These are phyloP conservation scores for Harpegnathos saltator DNA, from an alignment of 1,140 invertebrate species.

Conservation along the genomic window DNA sequence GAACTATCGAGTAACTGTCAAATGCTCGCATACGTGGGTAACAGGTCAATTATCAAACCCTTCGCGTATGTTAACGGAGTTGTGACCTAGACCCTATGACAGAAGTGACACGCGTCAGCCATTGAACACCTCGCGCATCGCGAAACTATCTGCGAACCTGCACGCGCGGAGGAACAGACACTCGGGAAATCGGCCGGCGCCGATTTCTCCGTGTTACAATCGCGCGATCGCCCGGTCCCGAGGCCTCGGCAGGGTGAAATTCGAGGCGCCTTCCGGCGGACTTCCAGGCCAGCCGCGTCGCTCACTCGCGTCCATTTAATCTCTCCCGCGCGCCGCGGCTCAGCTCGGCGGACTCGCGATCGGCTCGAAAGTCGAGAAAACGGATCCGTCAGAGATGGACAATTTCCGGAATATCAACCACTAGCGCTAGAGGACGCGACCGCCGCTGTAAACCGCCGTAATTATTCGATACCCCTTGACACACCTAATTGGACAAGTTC, in stretches of 20 bases:
- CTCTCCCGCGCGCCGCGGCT: too few relatives aligned
- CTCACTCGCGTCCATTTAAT: neutral
- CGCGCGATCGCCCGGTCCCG: too few relatives aligned
- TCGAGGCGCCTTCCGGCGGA: too few relatives aligned
- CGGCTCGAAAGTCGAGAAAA: neutral
- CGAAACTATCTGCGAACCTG: constrained; percentile 19
- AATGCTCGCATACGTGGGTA: constrained; percentile 54
- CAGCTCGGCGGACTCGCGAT: neutral
- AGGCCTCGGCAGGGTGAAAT: too few relatives aligned
- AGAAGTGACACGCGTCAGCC: constrained; percentile 42
- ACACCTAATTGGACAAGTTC: constrained; percentile 81
- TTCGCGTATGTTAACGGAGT: constrained; percentile 61
- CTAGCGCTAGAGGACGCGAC: constrained; percentile 25
- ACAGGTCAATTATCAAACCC: constrained; percentile 67
- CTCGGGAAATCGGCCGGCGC: neutral
- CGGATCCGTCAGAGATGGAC: constrained; percentile 9
- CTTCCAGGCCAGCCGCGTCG: too few relatives aligned
- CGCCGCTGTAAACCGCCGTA: constrained; percentile 66
- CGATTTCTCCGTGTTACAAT: neutral
- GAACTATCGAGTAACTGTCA: constrained; percentile 73
- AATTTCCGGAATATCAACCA: constrained; percentile 42
- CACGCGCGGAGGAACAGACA: neutral
- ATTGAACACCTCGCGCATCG: constrained; percentile 42
- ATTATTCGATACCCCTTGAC: constrained; percentile 76
- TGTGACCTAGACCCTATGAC: constrained; percentile 66